These are phyloP conservation scores for Ctenomys sociabilis DNA, from an alignment of 2,113 vertebrate species.

Conservation along the genomic window DNA sequence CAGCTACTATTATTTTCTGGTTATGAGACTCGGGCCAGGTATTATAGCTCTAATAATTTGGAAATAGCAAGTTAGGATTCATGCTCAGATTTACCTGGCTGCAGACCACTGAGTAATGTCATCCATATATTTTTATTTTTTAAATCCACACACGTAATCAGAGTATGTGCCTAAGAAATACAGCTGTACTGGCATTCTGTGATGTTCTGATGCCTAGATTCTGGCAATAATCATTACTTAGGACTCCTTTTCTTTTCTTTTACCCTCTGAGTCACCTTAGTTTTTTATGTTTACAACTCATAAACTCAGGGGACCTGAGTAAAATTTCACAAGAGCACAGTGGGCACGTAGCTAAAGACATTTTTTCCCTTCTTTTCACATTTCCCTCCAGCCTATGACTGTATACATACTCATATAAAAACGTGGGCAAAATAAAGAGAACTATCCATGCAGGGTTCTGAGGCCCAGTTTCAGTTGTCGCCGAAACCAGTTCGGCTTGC, in stretches of 20 bases:
- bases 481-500: neutral
- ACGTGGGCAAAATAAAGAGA: constrained; percentile 37
- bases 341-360: neutral
- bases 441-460: constrained; percentile 8
- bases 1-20: neutral
- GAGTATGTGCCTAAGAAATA: neutral
- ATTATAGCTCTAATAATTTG: neutral
- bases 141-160: neutral
- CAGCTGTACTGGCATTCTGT: neutral
- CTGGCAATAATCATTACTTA: neutral
- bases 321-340: neutral
- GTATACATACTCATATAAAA: neutral
- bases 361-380: neutral
- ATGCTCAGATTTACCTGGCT: neutral
- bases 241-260: neutral
- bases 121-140: neutral
- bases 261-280: neutral
- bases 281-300: constrained; percentile 34
- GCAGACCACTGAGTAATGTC: neutral
- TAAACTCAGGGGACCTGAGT: neutral
- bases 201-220: neutral
- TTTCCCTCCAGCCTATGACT: neutral
- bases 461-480: neutral
- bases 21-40: neutral
- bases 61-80: neutral